Percentiles rank a stretch among this genome's conserved stretches.
These are phyloP conservation scores for Opisthocomus hoazin DNA, from an alignment of 2,113 vertebrate genomes.

Conservation along the genomic window DNA sequence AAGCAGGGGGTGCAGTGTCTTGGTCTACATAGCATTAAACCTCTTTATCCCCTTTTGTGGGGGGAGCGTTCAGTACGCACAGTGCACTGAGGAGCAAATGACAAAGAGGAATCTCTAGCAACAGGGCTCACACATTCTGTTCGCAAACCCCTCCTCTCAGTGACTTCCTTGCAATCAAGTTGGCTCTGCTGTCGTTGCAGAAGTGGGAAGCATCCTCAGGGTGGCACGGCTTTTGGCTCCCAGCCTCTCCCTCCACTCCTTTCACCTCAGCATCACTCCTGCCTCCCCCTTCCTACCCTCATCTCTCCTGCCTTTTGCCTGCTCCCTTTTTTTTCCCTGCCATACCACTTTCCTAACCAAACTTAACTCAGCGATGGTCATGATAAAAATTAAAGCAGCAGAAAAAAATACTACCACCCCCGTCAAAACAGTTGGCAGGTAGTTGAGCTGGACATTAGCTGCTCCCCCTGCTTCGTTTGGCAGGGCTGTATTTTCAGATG, in stretches of 20 bases:
- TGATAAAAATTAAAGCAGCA: not conserved
- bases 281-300: not conserved
- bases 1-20: not conserved
- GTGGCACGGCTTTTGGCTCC: not conserved
- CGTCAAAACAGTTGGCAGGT: not conserved
- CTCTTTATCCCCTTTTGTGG: not conserved
- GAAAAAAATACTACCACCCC: not conserved
- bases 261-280: not conserved
- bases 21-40: not conserved
- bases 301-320: not conserved
- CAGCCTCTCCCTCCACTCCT: not conserved
- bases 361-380: not conserved
- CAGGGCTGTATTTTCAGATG: not conserved
- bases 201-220: not conserved
- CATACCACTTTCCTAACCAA: not conserved
- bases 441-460: not conserved
- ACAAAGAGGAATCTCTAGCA: not conserved
- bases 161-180: not conserved
- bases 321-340: not conserved
- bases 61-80: not conserved
- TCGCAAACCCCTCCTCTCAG: not conserved
- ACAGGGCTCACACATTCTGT: not conserved
- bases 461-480: not conserved
- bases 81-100: not conserved
- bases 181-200: not conserved